Base-by-base conservation (phyloP, 2,113 vertebrate genomes). In the Alligator mississippiensis region DNA sequence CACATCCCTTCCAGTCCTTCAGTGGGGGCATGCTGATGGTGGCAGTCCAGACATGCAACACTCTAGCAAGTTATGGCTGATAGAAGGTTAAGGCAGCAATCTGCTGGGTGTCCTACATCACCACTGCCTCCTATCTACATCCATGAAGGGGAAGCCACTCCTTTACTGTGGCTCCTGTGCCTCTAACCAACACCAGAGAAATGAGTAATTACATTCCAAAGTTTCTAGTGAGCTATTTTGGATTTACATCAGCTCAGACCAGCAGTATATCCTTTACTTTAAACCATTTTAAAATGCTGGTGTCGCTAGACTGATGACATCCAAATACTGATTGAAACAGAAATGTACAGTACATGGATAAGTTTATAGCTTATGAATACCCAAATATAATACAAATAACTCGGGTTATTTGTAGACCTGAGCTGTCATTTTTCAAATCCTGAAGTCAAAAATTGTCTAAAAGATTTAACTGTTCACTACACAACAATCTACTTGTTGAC, bases 391-490 rank as follows among this genome's bases (percentile, higher is more conserved):
- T 47, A 87, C 75, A 74, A 11, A 87, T 5, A 89, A n/a, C 27
- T 84, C 47, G 9, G 47, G 47, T 47, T 47, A 47, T 47, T 55
- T 55, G 22, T 77, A 82, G 25, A 63, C 38, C 61, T 61, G 5
- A 1, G 3, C 81, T 75, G 66, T 61, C 89, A 30, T 19, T 54
- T 80, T 8, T 54, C 5, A 89, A 28, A 30, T 60, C 80, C 61
- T 6, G 0, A 8, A 75, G 77, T 18, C 70, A 88, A 80, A 30
- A 2, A 1, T 6, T 74, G 4, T 47, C 21, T 74, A 74, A 13
- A 25, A 47, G 34, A 8, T 74, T 38, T 24, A 47, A 47, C 21
- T 47, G 5, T 47, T 47, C 47, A 47, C 47, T 47, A 47, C 47
- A 47, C 47, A 47, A 47, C 2, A 15, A 78, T 88, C 59, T 76